Conservation (phyloP, 2,113 vertebrate genomes). For the Donacobius atricapilla region DNA sequence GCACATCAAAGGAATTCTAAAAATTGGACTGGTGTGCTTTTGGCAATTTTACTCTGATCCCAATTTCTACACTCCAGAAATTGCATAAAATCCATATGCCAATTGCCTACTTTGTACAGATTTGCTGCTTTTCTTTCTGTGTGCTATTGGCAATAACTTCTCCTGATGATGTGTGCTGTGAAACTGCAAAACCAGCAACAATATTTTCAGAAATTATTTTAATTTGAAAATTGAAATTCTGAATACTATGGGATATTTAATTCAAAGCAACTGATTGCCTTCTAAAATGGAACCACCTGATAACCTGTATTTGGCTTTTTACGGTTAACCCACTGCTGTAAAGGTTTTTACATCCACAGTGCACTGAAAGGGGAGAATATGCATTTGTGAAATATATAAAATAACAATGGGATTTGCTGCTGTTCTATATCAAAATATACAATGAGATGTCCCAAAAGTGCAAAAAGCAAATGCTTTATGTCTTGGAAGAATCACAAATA, state of each 20-base stretch:
- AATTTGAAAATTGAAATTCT: not conserved
- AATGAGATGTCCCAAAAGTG: not conserved
- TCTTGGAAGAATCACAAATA: not conserved
- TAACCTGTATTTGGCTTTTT: not conserved
- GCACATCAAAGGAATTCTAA: not conserved
- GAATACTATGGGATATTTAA: not conserved
- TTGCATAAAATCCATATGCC: not conserved
- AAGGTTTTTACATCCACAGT: not conserved
- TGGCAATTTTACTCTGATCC: not conserved
- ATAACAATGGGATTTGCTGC: not conserved
- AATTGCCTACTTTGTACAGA: not conserved
- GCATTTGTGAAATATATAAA: not conserved
- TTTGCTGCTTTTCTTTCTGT: not conserved
- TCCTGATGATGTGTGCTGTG: not conserved
- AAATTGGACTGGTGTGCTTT: not conserved
- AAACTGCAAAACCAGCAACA: not conserved
- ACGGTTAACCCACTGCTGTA: not conserved
- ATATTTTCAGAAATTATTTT: not conserved
- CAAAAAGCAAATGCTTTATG: not conserved
- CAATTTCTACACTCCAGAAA: not conserved
- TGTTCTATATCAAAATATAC: not conserved
- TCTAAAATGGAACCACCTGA: not conserved
- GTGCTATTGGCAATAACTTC: not conserved
- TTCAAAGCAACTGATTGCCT: not conserved
- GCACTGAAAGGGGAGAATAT: not conserved